Percentiles rank a stretch among this genome's conserved stretches.
phyloP scores from a whole-genome alignment of 2,797 vertebrate species.

The Buphagus erythrorhynchus region DNA sequence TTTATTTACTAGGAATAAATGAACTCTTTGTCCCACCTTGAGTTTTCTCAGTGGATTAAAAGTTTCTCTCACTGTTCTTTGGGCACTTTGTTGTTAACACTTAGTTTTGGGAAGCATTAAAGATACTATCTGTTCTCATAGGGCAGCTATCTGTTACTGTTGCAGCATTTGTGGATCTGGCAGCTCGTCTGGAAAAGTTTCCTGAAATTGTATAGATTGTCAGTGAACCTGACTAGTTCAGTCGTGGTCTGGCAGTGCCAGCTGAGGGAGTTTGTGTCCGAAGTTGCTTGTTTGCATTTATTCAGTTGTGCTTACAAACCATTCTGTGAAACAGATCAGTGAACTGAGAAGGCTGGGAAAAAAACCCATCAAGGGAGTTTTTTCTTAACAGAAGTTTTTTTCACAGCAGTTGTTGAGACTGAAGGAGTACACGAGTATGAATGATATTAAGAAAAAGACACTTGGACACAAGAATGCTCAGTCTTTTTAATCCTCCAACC shows the following conservation, averaged over 20 bases:
- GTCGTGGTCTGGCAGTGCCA: not conserved
- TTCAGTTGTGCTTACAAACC: not conserved
- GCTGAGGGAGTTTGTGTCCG: not conserved
- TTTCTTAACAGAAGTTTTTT: not conserved
- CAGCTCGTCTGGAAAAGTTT: not conserved
- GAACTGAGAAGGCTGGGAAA: not conserved
- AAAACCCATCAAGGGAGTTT: not conserved
- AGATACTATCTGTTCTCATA: not conserved
- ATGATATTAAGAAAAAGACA: not conserved
- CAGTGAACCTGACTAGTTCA: not conserved
- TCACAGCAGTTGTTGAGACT: not conserved
- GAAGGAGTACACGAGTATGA: not conserved
- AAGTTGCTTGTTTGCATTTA: not conserved
- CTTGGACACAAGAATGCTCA: not conserved
- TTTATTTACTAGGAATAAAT: not conserved
- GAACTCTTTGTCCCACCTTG: not conserved
- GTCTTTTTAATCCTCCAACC: not conserved
- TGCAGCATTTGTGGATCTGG: not conserved
- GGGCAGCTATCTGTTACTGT: not conserved
- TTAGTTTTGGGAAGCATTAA: no score
- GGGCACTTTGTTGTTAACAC: not conserved
- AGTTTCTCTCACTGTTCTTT: not conserved
- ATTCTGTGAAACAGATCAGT: not conserved
- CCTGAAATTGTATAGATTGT: not conserved
- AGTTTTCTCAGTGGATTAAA: not conserved